Percentiles rank a stretch among this genome's conserved stretches.
Evolutionary conservation across 2,888 invertebrate genomes (phyloP).

Genomic region (Automeris io): DNA sequence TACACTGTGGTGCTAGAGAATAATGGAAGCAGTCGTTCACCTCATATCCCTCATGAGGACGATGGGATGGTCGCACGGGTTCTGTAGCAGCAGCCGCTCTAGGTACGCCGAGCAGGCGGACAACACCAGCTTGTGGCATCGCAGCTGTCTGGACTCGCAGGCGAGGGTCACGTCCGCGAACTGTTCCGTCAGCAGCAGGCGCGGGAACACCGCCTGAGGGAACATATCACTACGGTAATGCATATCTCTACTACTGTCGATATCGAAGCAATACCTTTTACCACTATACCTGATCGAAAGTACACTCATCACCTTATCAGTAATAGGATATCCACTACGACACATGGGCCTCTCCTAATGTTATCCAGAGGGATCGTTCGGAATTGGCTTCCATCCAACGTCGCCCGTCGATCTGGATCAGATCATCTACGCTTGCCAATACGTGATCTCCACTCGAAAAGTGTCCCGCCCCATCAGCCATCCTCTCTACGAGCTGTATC

Average conservation of each 20-base stretch:
- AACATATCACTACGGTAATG: too few relatives aligned
- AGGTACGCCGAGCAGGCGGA: constrained; percentile 92
- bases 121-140: constrained; percentile 91
- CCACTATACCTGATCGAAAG: too few relatives aligned
- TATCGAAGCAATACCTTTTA: too few relatives aligned
- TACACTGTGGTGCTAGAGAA: too few relatives aligned
- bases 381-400: background rate
- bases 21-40: too few relatives aligned
- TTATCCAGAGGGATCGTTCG: background rate
- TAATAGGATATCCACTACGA: background rate
- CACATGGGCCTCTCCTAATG: background rate
- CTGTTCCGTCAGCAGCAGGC: constrained; percentile 84
- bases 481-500: too few relatives aligned
- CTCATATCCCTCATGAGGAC: constrained; percentile 90
- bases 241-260: too few relatives aligned
- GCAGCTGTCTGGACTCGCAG: constrained; percentile 89
- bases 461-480: too few relatives aligned
- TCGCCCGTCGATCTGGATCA: background rate
- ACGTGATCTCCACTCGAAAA: too few relatives aligned
- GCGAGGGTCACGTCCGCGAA: constrained; percentile 94
- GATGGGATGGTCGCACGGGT: constrained; percentile 91
- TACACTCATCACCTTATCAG: background rate
- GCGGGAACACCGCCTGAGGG: constrained; percentile 81
- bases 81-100: constrained; percentile 86
- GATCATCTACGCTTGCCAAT: too few relatives aligned